Conservation (phyloP, 2,888 invertebrate genomes). For the Philereme vetulata region DNA sequence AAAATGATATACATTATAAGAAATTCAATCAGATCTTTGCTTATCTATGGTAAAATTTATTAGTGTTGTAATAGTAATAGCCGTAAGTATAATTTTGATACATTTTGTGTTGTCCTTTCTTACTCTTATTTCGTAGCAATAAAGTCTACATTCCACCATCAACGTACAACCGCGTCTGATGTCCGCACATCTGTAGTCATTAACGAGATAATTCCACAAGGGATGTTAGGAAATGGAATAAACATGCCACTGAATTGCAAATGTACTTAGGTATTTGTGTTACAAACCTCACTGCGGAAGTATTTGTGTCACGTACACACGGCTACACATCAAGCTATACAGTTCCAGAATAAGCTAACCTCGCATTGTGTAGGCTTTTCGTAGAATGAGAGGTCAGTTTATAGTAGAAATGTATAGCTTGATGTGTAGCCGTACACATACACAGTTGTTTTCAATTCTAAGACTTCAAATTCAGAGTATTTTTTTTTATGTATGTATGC, state of each 20-base stretch:
- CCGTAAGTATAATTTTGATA: background rate
- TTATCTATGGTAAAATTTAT: too few relatives aligned
- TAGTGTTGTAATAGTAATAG: background rate
- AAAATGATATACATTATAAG: too few relatives aligned
- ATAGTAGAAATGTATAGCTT: too few relatives aligned
- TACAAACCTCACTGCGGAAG: constrained; percentile 26
- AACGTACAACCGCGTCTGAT: constrained; percentile 21
- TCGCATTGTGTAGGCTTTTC: too few relatives aligned
- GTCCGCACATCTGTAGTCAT: constrained; percentile 54
- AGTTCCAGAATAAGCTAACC: too few relatives aligned
- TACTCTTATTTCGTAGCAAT: constrained; percentile 23
- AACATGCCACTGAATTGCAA: constrained; percentile 55
- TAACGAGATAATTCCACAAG: constrained; percentile 62
- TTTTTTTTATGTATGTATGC: too few relatives aligned
- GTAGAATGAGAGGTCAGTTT: too few relatives aligned
- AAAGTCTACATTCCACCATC: constrained; percentile 30
- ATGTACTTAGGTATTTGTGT: constrained; percentile 46
- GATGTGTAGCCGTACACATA: too few relatives aligned
- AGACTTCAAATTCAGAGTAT: too few relatives aligned
- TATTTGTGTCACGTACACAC: constrained; percentile 7
- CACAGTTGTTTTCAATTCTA: background rate
- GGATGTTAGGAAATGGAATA: constrained; percentile 57
- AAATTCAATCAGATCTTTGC: too few relatives aligned
- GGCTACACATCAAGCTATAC: too few relatives aligned
- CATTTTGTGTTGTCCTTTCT: background rate